These are phyloP conservation scores for Ditula angustiorana DNA, from an alignment of 2,888 invertebrate genomes.

Conservation along the genomic window DNA sequence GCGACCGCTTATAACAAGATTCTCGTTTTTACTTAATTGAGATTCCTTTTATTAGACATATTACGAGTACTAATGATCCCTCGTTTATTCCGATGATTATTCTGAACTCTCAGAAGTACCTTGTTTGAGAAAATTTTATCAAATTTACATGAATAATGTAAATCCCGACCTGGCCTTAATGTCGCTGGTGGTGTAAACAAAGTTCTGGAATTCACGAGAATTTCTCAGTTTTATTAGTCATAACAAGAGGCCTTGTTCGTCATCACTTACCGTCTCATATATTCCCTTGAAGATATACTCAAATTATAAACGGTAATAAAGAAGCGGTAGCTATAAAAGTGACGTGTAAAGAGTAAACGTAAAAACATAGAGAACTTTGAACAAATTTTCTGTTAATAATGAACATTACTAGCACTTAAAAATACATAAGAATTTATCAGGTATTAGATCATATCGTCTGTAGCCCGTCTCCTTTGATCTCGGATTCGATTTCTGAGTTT, in stretches of 20 bases:
- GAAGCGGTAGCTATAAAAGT: too few species aligned
- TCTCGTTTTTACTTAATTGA: neutral
- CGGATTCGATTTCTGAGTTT: too few species aligned
- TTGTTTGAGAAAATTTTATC: neutral
- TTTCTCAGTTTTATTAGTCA: neutral
- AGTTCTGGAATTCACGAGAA: neutral
- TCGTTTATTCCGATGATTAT: constrained; percentile 1
- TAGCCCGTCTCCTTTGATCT: too few species aligned
- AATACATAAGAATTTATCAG: too few species aligned
- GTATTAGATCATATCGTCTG: too few species aligned
- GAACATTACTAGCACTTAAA: too few species aligned
- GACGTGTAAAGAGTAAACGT: too few species aligned
- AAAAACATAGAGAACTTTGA: too few species aligned
- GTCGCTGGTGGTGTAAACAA: neutral
- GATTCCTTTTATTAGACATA: neutral
- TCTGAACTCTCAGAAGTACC: neutral
- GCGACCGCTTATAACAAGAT: neutral
- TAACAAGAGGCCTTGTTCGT: neutral
- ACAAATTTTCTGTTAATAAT: too few species aligned
- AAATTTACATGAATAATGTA: constrained; percentile 7
- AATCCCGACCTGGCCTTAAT: neutral
- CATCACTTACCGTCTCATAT: neutral
- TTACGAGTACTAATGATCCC: neutral
- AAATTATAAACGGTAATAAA: too few species aligned
- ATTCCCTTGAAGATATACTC: too few species aligned